Base-by-base conservation (phyloP, 1,140 invertebrate species). In the Cherax quadricarinatus region DNA sequence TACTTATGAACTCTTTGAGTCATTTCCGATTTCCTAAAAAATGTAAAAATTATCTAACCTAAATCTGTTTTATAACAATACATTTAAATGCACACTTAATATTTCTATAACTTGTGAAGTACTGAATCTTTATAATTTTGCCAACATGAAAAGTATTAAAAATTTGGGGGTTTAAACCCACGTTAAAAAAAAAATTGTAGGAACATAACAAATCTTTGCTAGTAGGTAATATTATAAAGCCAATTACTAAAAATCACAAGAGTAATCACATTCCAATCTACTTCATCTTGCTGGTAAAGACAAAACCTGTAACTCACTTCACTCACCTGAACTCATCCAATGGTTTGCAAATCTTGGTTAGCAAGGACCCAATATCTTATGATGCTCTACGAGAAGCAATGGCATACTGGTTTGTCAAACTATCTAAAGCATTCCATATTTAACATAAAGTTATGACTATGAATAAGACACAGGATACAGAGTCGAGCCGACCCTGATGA, bases 1-100 rank as follows among this genome's bases (percentile, higher is more conserved):
- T 85, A 70, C 83, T 30, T 70, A 30, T 30, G 53, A 24, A 85
- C 83, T 85, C 83, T 85, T 70, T 24, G 83, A 85, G 83, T 57
- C 83, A 70, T 41, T 21, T 57, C 30, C 24, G 30, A 49, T 85
- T 49, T 62, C 12, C 18, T 70, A 30, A 60, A 85, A 66, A 41
- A 41, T 41, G 0, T 18, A 70, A 84, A 85, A 53, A 41, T 85
- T 85, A 57, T 6, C 60, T 85, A 48, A 24, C 62, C 49, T 85
- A 85, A 16, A 66, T 49, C 48, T 48, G 48, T 70, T 49, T 70
- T 41, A 70, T 62, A 81, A 49, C 24, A 49, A 70, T 70, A 41
- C 41, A 85, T 49, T 21, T 49, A 48, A 85, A 85, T 16, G 21
- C 14, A 85, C 70, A 70, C 70, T 49, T 70, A 48, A 62, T 85